Conservation (phyloP, 2,888 invertebrate genomes). For the Lingula anatina region DNA sequence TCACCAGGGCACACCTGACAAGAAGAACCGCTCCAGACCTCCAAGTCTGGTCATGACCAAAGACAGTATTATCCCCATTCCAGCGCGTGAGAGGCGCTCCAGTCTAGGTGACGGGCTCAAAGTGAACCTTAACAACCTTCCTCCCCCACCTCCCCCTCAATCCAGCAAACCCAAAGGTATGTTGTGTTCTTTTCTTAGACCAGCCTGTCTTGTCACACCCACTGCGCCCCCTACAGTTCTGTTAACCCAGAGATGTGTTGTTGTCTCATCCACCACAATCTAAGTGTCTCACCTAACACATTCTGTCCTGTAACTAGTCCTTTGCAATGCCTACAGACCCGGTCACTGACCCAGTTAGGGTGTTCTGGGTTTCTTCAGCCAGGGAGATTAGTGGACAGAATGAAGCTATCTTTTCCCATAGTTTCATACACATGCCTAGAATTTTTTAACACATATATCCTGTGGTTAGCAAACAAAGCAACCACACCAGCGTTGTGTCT, state of each 20-base stretch:
- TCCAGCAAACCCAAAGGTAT: slow-evolving; percentile 2
- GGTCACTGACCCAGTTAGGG: too few relatives aligned
- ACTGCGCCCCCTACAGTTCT: background rate
- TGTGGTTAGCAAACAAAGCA: too few relatives aligned
- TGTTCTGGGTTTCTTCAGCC: background rate
- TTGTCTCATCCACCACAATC: background rate
- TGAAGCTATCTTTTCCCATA: background rate
- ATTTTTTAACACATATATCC: too few relatives aligned
- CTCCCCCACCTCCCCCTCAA: background rate
- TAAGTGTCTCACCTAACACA: too few relatives aligned
- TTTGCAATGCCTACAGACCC: too few relatives aligned
- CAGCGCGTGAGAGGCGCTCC: slow-evolving; percentile 5
- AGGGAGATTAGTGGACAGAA: background rate
- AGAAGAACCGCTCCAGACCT: slow-evolving; percentile 31
- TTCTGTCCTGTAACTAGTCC: too few relatives aligned
- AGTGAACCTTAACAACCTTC: background rate
- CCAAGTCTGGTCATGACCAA: slow-evolving; percentile 25
- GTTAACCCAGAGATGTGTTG: too few relatives aligned
- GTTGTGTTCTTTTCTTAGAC: background rate
- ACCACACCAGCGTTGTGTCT: too few relatives aligned
- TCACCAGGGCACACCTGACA: slow-evolving; percentile 22
- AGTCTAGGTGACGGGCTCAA: background rate
- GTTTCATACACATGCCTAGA: too few relatives aligned
- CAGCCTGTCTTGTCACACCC: background rate
- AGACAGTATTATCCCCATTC: background rate